phyloP scores from a whole-genome alignment of 2,797 vertebrate species.

The Acestrorhynchus altus region DNA sequence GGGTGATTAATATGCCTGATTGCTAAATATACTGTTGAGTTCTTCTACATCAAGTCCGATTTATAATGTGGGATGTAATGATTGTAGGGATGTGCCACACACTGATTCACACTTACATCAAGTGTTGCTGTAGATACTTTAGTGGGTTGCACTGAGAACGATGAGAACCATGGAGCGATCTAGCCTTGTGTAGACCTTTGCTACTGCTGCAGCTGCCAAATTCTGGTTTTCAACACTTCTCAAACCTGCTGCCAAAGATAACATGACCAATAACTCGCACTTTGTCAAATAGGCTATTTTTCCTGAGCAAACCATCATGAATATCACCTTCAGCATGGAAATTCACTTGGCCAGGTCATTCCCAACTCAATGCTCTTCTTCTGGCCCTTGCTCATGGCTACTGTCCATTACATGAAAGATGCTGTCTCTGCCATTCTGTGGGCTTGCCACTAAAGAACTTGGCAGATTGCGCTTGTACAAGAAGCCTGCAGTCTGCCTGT shows the following conservation, averaged over 20 bases:
- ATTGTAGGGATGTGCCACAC: conserved; percentile 11
- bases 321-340: background rate
- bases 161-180: background rate
- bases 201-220: background rate
- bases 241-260: conserved; percentile 6
- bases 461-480: conserved; percentile 29
- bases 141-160: conserved; percentile 1
- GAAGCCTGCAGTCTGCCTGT: conserved; percentile 33
- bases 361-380: conserved; percentile 1
- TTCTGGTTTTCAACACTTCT: conserved; percentile 4
- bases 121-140: conserved; percentile 38
- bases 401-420: conserved; percentile 29
- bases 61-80: background rate
- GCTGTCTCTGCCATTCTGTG: conserved; percentile 27
- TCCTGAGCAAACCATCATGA: background rate
- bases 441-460: conserved; percentile 25
- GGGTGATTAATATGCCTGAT: background rate
- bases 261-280: conserved; percentile 4
- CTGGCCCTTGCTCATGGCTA: conserved; percentile 39
- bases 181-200: background rate
- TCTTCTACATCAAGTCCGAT: conserved; percentile 4
- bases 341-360: conserved; percentile 22
- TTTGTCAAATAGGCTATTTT: background rate
- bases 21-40: background rate
- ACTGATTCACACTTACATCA: conserved; percentile 35